phyloP scores from a whole-genome alignment of 2,113 vertebrate species.

The Cichladusa arquata region DNA sequence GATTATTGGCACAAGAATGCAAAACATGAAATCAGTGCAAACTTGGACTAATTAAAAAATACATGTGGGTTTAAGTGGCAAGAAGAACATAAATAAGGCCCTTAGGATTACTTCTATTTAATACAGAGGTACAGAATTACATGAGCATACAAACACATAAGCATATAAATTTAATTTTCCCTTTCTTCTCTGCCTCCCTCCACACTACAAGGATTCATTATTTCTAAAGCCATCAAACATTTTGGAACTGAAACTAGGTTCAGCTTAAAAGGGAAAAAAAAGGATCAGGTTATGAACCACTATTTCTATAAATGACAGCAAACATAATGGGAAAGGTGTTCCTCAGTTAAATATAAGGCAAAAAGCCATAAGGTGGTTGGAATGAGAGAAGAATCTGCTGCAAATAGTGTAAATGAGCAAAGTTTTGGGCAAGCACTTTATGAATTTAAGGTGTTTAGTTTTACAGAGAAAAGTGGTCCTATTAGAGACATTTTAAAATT shows the following conservation, averaged over 20 bases:
- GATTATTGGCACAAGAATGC: background rate
- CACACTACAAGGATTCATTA: background rate
- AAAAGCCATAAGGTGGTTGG: background rate
- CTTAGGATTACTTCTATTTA: background rate
- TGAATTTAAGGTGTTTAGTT: background rate
- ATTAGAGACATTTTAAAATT: background rate
- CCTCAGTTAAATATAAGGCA: background rate
- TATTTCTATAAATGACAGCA: background rate
- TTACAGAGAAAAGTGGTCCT: background rate
- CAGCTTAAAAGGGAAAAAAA: background rate
- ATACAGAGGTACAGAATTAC: background rate
- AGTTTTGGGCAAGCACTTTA: background rate
- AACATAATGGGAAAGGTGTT: background rate
- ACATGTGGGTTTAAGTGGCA: background rate
- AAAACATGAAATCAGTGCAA: background rate
- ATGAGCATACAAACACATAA: background rate
- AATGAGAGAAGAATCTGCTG: background rate
- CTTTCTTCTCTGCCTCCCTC: background rate
- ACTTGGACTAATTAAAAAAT: background rate
- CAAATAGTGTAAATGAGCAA: background rate
- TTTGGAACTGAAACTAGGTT: background rate
- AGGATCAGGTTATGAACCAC: background rate
- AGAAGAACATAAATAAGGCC: background rate
- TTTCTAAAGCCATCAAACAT: background rate
- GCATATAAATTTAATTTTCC: background rate